Evolutionary conservation across 2,797 vertebrate species (phyloP), one percentile per base, ranked within the genome.

Genomic region (Potorous gilbertii): DNA sequence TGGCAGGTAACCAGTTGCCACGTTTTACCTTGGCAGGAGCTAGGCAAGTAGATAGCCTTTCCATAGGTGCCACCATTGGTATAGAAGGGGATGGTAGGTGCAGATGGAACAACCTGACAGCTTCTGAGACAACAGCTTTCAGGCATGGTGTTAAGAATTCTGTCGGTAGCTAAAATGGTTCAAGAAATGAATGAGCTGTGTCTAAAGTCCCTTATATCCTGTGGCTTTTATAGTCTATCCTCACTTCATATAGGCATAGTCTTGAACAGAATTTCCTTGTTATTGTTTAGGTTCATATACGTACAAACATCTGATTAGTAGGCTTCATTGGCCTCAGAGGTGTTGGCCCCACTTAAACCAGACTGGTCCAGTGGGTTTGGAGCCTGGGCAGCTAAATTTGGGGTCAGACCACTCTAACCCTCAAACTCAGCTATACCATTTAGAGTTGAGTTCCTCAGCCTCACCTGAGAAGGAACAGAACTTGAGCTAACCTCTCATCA

Each of bases 1-100:
- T 94, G 96, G 62, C 95, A 92, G 5, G 97, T 97, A 50, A 96
- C 93, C 90, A 97, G 50, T 34, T 98, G 97, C 97, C 97, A 98
- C 0, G 94, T 98, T 90, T 94, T 97, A 10, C 91, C 97, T 74
- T 9, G 56, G 95, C 96, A 98, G 74, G 96, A 96, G 90, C 97
- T 97, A 90, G 97, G 98, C 94, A 98, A 54, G 66, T 55, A 66
- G 92, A 97, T 54, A 12, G 90, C 56, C 5, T 93, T 94, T 66
- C 1, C 50, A 93, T 96, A 94, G 56, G 34, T 52, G 40, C 59
- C 18, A 55, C 74, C 66, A 2, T 34, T 55, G 34, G 94, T 56
- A 56, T 74, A 56, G 10, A 8, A 14, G 91, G 94, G 87, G 13
- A 55, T 21, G 90, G 95, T 54, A 34, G 95, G 66, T 91, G 91